Percentiles rank a stretch among this genome's conserved stretches.
These are phyloP conservation scores for Diadromus collaris DNA, from an alignment of 2,888 invertebrate genomes.

Conservation along the genomic window DNA sequence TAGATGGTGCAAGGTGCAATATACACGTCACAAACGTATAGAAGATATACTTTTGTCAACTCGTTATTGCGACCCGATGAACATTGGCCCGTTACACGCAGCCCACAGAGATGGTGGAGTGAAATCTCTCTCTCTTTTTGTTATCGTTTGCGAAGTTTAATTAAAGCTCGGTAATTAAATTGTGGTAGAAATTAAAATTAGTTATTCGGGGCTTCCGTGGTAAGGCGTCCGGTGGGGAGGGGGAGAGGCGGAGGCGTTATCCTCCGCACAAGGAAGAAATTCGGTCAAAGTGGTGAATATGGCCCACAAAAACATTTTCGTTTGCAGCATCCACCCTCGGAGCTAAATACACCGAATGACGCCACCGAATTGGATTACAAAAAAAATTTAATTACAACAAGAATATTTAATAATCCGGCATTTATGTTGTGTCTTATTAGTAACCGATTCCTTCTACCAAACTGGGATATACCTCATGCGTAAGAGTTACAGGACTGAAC, in stretches of 20 bases:
- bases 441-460: too few species aligned
- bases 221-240: neutral
- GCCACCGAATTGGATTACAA: neutral
- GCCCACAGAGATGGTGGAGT: neutral
- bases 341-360: conserved; percentile 13
- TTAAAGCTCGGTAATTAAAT: conserved; percentile 63
- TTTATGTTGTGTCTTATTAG: too few species aligned
- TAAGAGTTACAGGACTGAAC: too few species aligned
- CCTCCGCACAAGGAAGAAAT: neutral
- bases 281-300: neutral
- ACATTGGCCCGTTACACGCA: conserved; percentile 11
- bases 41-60: conserved; percentile 21
- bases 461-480: too few species aligned
- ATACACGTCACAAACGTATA: neutral
- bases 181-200: conserved; percentile 61
- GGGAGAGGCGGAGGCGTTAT: too few species aligned
- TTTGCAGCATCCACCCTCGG: conserved; percentile 25
- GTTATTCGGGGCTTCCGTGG: conserved; percentile 43
- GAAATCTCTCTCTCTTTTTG: conserved; percentile 30
- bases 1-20: neutral
- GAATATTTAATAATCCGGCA: neutral
- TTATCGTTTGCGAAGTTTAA: conserved; percentile 61
- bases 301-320: conserved; percentile 2
- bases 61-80: conserved; percentile 20
- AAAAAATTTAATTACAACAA: too few species aligned